Conservation (phyloP, 2,888 invertebrate species). For the Anarsia innoxiella region DNA sequence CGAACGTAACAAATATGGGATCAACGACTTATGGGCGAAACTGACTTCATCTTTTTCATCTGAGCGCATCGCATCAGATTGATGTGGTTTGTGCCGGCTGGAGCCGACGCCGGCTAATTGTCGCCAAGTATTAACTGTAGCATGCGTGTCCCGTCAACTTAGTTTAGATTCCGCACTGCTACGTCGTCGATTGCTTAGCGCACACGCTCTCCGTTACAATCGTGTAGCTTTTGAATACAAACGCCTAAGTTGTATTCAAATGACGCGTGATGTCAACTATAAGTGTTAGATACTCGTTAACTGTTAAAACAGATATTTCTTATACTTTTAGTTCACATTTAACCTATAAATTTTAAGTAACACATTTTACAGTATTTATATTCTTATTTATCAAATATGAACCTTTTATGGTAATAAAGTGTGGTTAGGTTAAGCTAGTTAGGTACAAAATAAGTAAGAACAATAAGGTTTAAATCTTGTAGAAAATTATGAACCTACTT, state of each 20-base stretch:
- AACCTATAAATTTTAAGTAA: too few relatives aligned
- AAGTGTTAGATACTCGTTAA: too few relatives aligned
- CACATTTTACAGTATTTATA: too few relatives aligned
- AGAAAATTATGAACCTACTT: too few relatives aligned
- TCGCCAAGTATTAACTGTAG: conserved; percentile 39
- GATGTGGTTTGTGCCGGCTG: conserved; percentile 38
- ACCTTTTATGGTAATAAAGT: too few relatives aligned
- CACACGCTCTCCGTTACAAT: conserved; percentile 14
- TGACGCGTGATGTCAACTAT: too few relatives aligned
- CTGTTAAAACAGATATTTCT: too few relatives aligned
- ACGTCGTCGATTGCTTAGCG: conserved; percentile 6
- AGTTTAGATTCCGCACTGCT: conserved; percentile 28
- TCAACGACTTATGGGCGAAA: conserved; percentile 35
- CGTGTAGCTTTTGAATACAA: conserved; percentile 23
- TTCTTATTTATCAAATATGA: too few relatives aligned
- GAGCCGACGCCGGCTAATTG: conserved; percentile 41
- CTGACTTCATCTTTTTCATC: conserved; percentile 36
- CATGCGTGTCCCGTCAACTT: conserved; percentile 40
- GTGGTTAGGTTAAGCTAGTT: too few relatives aligned
- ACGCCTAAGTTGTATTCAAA: conserved; percentile 8
- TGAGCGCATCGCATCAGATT: conserved; percentile 33
- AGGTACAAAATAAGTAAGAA: too few relatives aligned
- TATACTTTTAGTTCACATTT: too few relatives aligned
- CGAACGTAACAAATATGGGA: conserved; percentile 18
- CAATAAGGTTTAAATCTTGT: too few relatives aligned